Evolutionary conservation across 2,888 invertebrate species (phyloP), one percentile per base, ranked within the genome.

Genomic region (Drosophila stalkeri): DNA sequence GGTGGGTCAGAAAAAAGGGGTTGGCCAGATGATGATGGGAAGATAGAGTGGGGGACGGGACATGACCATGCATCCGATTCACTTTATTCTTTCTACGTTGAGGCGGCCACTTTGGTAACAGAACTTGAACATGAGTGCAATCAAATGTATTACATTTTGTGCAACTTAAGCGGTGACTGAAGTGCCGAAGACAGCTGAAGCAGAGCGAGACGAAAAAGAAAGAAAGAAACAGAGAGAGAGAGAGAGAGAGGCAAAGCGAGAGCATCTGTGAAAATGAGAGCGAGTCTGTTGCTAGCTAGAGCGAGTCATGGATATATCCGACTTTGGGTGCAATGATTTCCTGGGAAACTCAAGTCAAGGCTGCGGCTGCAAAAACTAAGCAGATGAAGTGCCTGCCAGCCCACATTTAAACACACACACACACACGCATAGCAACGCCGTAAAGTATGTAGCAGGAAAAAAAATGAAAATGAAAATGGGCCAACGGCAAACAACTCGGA

Each of bases 61-160:
- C 54, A 72, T 59, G 64, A 46, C 47, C 64, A 67, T 56, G 81
- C 86, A 81, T 76, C 82, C 85, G 82, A 76, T 84, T 77, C 76
- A 75, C 71, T 84, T 81, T 69, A 84, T 82, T 84, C 75, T 80
- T 84, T 80, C 68, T 76, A 72, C 74, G 72, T 68, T 61, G 75
- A 72, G 67, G 78, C 78, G 77, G 89, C 89, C 82, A 86, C 86
- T 89, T 86, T 89, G 84, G 86, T 80, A 82, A 75, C 81, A 86
- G 79, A 86, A 84, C 88, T 88, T 86, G 86, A 87, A 82, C 86
- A 88, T 82, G 88, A 86, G 86, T 86, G 86, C 86, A 86, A 86
- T 86, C 86, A 86, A 86, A 86, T 86, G 86, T 86, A 86, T 88
- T 83, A 88, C 88, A 86, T 88, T 83, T 85, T 86, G 86, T 86